Evolutionary conservation across 2,113 vertebrate genomes (phyloP), one percentile per base, ranked within the genome.

Genomic region (Gallinago jamesoni): DNA sequence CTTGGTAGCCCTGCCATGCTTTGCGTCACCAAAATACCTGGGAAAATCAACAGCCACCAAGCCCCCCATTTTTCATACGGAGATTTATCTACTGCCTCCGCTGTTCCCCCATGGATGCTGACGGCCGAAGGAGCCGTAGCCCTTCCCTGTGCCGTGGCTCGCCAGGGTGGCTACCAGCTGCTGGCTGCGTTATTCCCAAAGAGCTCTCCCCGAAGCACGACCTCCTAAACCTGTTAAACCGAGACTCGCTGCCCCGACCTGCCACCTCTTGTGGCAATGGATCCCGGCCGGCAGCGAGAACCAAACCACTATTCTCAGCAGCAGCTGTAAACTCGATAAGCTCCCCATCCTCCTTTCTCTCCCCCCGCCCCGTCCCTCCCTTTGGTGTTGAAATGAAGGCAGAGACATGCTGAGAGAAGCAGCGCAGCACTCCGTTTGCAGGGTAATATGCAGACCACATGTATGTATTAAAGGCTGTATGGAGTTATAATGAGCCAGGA

Each of bases 401-500:
- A 84, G 92, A 72, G 55, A 35, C 94, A 27, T n/a, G 82, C 74
- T 77, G 94, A 94, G 92, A 86, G 77, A 67, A 89, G 86, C 74
- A 79, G 68, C 41, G 82, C 84, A 67, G 56, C 2, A 14, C 48
- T 74, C 55, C 76, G 78, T 87, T 94, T 83, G 59, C 76, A 90
- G 90, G 82, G 45, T 57, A 91, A 90, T 90, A 79, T 41, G 57
- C 90, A 95, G 84, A 91, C 92, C 73, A 62, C 93, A 92, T 48
- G 70, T 93, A 89, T 86, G 93, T 85, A 83, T 88, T 94, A 63
- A 91, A 96, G 90, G 89, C 83, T 92, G 67, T 74, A 95, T 60
- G 91, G 88, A 93, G 84, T 96, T 95, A 88, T 75, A 96, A 97
- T 81, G 95, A 94, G 82, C 93, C 70, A 93, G 95, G 86, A 97